A percentile compares a stretch with the other conserved stretches of the same genome.
phyloP scores from a whole-genome alignment of 2,113 vertebrate species.

The Oenanthe oenanthe region DNA sequence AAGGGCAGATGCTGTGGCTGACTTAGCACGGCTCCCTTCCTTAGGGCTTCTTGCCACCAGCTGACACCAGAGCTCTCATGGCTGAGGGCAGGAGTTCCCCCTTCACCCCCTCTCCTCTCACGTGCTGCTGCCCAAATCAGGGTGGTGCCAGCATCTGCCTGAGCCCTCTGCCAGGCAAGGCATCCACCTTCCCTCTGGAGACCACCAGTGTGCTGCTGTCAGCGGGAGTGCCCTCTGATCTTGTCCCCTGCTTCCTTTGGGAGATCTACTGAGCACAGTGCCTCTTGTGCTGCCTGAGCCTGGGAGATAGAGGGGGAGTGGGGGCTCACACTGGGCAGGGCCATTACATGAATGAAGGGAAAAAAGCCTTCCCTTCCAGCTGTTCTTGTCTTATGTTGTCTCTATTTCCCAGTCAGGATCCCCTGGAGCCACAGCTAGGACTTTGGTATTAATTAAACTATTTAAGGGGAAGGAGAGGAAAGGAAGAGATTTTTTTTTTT shows the following conservation, averaged over 20 bases:
- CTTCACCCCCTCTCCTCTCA: neutral
- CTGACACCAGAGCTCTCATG: neutral
- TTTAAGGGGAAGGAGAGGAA: neutral
- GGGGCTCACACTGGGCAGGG: rapidly evolving
- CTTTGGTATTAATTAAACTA: neutral
- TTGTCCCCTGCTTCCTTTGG: neutral
- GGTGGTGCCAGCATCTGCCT: neutral
- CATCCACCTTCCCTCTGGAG: neutral
- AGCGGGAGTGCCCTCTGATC: neutral
- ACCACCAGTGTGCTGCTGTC: neutral
- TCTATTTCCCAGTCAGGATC: neutral
- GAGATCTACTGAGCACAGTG: neutral
- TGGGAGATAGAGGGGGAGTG: rapidly evolving
- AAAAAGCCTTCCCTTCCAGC: neutral
- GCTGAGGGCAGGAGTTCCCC: neutral
- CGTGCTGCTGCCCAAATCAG: rapidly evolving
- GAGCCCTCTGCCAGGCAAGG: neutral
- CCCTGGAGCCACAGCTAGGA: neutral
- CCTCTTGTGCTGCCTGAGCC: neutral
- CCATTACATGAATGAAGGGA: neutral
- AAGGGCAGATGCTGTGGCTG: neutral
- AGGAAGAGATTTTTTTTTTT: neutral
- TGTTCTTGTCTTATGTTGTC: rapidly evolving
- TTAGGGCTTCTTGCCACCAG: rapidly evolving
- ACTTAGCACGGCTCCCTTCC: neutral